phyloP scores from a whole-genome alignment of 2,888 invertebrate species.

The Amphipyra berbera region DNA sequence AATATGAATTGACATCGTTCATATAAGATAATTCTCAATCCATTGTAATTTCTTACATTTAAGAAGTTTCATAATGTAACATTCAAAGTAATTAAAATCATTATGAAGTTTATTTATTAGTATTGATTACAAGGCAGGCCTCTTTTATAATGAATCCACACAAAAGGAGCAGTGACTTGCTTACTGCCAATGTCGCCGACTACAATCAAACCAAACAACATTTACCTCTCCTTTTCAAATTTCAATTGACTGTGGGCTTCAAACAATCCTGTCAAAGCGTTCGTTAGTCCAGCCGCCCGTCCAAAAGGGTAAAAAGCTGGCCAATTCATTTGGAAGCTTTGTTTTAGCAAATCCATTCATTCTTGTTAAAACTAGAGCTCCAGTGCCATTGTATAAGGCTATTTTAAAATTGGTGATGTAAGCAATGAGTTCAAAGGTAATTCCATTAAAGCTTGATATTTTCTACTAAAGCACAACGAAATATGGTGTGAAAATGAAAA shows the following conservation, averaged over 20 bases:
- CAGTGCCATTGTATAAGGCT: neutral
- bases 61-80: too few species aligned
- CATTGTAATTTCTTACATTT: neutral
- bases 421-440: neutral
- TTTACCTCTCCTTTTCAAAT: slow-evolving; percentile 8
- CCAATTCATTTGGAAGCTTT: slow-evolving; percentile 24
- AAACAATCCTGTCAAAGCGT: slow-evolving; percentile 31
- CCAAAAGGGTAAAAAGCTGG: slow-evolving; percentile 32
- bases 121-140: neutral
- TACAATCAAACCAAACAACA: slow-evolving; percentile 19
- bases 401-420: slow-evolving; percentile 10
- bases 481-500: slow-evolving; percentile 13
- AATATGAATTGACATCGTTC: slow-evolving; percentile 20
- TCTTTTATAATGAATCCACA: neutral
- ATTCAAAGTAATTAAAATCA: too few species aligned
- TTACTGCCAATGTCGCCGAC: neutral
- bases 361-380: slow-evolving; percentile 5
- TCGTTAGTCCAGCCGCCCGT: slow-evolving; percentile 38
- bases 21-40: slow-evolving; percentile 18
- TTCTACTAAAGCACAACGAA: neutral
- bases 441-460: neutral
- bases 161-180: neutral
- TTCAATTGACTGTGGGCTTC: slow-evolving; percentile 6
- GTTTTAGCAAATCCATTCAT: slow-evolving; percentile 22
- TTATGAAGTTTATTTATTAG: neutral